phyloP scores from a whole-genome alignment of 2,888 invertebrate species.

The Hypomecis punctinalis region DNA sequence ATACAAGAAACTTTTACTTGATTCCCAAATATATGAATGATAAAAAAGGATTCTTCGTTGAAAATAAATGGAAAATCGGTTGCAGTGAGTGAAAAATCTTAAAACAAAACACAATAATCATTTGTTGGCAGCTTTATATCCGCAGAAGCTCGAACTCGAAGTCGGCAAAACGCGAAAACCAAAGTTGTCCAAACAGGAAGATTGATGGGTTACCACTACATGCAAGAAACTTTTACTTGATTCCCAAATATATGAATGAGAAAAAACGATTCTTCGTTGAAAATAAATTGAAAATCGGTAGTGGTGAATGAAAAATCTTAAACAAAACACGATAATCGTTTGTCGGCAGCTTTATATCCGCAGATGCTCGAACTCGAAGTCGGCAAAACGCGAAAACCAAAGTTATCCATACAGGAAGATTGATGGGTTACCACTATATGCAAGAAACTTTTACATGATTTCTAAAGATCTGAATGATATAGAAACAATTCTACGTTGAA shows the following conservation, averaged over 20 bases:
- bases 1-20: slow-evolving; percentile 54
- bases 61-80: slow-evolving; percentile 1
- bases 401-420: slow-evolving; percentile 71
- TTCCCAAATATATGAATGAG: too few relatives aligned
- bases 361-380: slow-evolving; percentile 55
- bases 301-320: slow-evolving; percentile 24
- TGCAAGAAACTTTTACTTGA: slow-evolving; percentile 54
- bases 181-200: slow-evolving; percentile 69
- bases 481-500: not conserved
- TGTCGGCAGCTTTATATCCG: slow-evolving; percentile 55
- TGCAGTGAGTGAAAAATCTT: slow-evolving; percentile 19
- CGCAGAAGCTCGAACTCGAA: slow-evolving; percentile 53
- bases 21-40: too few relatives aligned
- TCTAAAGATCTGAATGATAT: too few relatives aligned
- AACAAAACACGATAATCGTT: slow-evolving; percentile 64
- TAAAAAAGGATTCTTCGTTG: too few relatives aligned
- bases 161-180: slow-evolving; percentile 46
- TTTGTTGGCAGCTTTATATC: slow-evolving; percentile 58
- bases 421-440: slow-evolving; percentile 68
- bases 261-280: too few relatives aligned
- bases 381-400: slow-evolving; percentile 47
- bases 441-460: slow-evolving; percentile 52
- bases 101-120: slow-evolving; percentile 60
- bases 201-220: slow-evolving; percentile 70
- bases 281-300: not conserved